A percentile compares a stretch with the other conserved stretches of the same genome.
Evolutionary conservation across 1,140 invertebrate species (phyloP).

Genomic region (Proctacanthus coquilletti): DNA sequence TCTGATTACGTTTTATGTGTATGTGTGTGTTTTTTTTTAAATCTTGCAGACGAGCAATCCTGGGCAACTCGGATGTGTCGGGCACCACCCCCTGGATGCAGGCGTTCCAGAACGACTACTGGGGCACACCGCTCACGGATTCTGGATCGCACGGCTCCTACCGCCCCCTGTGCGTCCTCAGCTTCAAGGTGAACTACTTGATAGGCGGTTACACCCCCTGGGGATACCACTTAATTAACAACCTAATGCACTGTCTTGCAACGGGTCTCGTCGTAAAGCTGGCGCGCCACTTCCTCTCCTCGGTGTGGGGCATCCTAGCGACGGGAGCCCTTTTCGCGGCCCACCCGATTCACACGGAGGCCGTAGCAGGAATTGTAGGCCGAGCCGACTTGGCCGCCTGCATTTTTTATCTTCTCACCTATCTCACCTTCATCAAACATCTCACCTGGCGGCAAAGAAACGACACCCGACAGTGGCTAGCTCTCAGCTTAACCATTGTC

Average conservation of each 20-base stretch:
- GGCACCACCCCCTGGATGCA: slow-evolving; percentile 51
- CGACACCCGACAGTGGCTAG: slow-evolving; percentile 39
- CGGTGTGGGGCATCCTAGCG: slow-evolving; percentile 49
- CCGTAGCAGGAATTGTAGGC: slow-evolving; percentile 91
- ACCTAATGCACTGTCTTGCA: slow-evolving; percentile 67
- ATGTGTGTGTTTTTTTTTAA: slow-evolving; percentile 18
- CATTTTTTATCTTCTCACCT: slow-evolving; percentile 75
- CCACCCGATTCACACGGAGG: slow-evolving; percentile 93
- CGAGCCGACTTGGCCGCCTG: slow-evolving; percentile 85
- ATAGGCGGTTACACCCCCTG: slow-evolving; percentile 74
- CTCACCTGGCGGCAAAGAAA: slow-evolving; percentile 39
- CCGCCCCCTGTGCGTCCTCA: slow-evolving; percentile 78
- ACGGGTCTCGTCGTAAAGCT: slow-evolving; percentile 63
- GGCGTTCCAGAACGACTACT: slow-evolving; percentile 78
- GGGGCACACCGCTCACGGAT: slow-evolving; percentile 76
- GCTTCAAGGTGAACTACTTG: slow-evolving; percentile 81
- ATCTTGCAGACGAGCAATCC: slow-evolving; percentile 71
- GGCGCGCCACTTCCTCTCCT: slow-evolving; percentile 45
- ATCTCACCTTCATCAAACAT: slow-evolving; percentile 61
- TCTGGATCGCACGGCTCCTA: slow-evolving; percentile 86
- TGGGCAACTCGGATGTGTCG: slow-evolving; percentile 72
- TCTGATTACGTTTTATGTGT: slow-evolving; percentile 1
- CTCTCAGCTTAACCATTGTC: slow-evolving; percentile 34
- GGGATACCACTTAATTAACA: slow-evolving; percentile 84
- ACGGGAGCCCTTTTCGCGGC: slow-evolving; percentile 82